These are phyloP conservation scores for Sitodiplosis mosellana DNA, from an alignment of 1,140 invertebrate species.

Conservation along the genomic window DNA sequence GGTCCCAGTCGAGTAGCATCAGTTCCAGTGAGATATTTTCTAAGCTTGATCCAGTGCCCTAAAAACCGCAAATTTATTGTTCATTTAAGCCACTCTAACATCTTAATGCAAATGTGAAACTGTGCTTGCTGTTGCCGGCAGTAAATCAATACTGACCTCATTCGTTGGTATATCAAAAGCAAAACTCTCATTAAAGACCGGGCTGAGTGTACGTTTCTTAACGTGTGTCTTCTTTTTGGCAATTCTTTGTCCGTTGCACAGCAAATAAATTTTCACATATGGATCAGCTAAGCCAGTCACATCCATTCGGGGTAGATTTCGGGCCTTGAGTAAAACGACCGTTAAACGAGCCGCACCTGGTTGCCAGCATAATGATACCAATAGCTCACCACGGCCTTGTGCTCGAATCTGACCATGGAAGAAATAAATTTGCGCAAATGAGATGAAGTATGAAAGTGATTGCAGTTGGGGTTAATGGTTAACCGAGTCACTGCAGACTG, in stretches of 20 bases:
- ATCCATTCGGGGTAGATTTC: constrained; percentile 90
- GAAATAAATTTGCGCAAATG: constrained; percentile 1
- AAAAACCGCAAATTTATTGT: constrained; percentile 5
- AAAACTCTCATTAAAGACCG: constrained; percentile 97
- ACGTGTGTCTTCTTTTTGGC: constrained; percentile 99
- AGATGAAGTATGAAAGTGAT: background rate
- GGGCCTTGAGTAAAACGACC: constrained; percentile 80
- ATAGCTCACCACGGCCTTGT: constrained; percentile 73
- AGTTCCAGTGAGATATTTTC: constrained; percentile 84
- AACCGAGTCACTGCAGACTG: too few species aligned
- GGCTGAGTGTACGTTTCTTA: constrained; percentile 92
- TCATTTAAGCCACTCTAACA: too few species aligned
- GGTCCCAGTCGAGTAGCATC: constrained; percentile 87
- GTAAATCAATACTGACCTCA: constrained; percentile 23
- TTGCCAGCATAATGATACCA: constrained; percentile 88
- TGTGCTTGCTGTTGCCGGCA: too few species aligned
- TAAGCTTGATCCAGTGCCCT: constrained; percentile 52
- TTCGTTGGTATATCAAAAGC: constrained; percentile 61
- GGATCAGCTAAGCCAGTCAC: constrained; percentile 87
- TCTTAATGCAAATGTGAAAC: too few species aligned
- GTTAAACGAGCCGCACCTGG: constrained; percentile 74
- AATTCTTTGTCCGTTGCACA: constrained; percentile 92
- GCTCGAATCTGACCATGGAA: constrained; percentile 47
- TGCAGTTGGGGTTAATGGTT: too few species aligned
- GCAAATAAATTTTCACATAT: constrained; percentile 90